Evolutionary conservation across 2,888 invertebrate species (phyloP).

Genomic region (Meiosimyza platycephala): DNA sequence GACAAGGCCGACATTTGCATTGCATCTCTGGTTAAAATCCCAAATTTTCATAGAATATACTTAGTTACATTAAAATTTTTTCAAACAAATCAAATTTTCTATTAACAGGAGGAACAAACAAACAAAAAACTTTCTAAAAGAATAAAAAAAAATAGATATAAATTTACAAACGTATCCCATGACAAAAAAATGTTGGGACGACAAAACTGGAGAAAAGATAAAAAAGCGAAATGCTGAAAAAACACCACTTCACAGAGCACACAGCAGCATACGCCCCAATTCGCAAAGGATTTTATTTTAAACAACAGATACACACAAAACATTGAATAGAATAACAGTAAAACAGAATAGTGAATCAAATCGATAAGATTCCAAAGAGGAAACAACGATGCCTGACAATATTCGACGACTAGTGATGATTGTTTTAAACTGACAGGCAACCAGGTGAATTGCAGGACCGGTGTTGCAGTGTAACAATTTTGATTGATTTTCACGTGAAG

Average conservation of each 20-base stretch:
- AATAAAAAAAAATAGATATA: neutral
- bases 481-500: constrained; percentile 19
- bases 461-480: neutral
- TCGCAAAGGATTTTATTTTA: constrained; percentile 24
- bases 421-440: neutral
- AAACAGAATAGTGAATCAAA: neutral
- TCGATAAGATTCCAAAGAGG: neutral
- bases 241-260: constrained; percentile 27
- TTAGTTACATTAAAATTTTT: no score
- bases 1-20: no score
- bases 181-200: neutral
- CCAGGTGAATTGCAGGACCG: neutral
- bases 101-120: no score
- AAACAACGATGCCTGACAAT: constrained; percentile 20
- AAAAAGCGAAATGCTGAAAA: neutral
- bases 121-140: neutral
- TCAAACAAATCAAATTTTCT: no score
- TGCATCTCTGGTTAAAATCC: no score
- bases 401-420: neutral
- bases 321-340: constrained; percentile 9
- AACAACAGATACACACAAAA: constrained; percentile 30
- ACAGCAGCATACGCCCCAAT: constrained; percentile 33
- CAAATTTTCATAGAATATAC: no score
- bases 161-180: neutral
- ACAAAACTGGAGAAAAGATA: no score